These are phyloP conservation scores for Eupsittula cactorum DNA, from an alignment of 2,113 vertebrate species.

Conservation along the genomic window DNA sequence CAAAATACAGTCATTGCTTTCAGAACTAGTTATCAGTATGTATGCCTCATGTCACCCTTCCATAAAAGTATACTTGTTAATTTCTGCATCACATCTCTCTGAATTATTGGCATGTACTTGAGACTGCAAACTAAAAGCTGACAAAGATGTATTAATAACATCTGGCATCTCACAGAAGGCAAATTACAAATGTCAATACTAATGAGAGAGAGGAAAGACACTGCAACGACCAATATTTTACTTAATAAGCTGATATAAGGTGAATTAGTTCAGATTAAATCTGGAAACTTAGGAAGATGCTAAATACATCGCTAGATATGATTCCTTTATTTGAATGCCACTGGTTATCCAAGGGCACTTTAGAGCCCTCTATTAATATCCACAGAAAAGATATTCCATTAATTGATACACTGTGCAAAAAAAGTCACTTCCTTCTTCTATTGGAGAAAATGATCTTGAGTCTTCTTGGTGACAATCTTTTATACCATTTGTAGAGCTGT, in stretches of 20 bases:
- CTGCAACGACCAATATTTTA: background rate
- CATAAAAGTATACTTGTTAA: background rate
- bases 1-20: background rate
- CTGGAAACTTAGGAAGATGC: background rate
- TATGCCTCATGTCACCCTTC: background rate
- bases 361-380: background rate
- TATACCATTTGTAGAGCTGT: background rate
- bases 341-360: background rate
- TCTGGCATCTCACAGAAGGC: background rate
- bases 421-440: background rate
- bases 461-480: background rate
- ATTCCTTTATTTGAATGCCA: background rate
- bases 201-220: background rate
- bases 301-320: background rate
- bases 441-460: background rate
- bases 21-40: background rate
- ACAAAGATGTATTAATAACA: background rate
- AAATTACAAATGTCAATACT: slow-evolving; percentile 8
- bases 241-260: background rate
- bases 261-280: background rate
- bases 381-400: background rate
- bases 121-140: background rate
- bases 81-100: background rate
- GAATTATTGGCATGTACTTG: background rate
- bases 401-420: background rate